Conservation (phyloP, 2,797 vertebrate species). For the Choloepus didactylus region DNA sequence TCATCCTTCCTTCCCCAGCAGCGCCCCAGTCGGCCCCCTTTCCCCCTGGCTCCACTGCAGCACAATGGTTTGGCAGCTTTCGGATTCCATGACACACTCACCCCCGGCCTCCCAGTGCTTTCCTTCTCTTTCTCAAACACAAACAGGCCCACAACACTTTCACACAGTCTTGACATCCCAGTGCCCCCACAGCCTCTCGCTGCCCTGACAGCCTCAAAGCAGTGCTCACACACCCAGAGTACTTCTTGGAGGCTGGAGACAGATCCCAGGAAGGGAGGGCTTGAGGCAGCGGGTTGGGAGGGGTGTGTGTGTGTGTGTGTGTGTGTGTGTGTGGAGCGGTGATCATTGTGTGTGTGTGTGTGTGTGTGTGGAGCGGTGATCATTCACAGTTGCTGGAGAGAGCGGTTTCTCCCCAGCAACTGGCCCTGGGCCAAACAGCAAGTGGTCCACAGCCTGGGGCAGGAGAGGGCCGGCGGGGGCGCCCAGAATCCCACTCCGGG, state of each 20-base stretch:
- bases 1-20: conserved; percentile 80
- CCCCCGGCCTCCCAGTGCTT: conserved; percentile 62
- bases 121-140: conserved; percentile 55
- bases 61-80: conserved; percentile 84
- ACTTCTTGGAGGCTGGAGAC: conserved; percentile 41
- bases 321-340: not conserved
- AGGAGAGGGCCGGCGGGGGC: not conserved
- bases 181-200: not conserved
- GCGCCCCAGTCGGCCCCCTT: conserved; percentile 65
- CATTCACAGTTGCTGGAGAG: conserved; percentile 69
- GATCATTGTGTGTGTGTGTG: conserved; percentile 17
- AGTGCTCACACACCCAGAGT: not conserved
- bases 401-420: conserved; percentile 76
- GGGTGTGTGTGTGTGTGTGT: too few relatives aligned
- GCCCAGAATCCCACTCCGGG: not conserved
- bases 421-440: conserved; percentile 73
- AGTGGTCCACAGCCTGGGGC: conserved; percentile 63
- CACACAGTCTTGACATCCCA: conserved; percentile 55
- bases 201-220: not conserved
- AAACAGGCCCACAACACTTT: conserved; percentile 6
- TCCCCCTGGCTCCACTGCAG: conserved; percentile 68
- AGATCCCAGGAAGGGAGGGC: not conserved
- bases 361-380: not conserved
- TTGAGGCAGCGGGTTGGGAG: not conserved
- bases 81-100: conserved; percentile 82